Conservation (phyloP, 2,113 vertebrate species). For the Gorsachius goisagi region DNA sequence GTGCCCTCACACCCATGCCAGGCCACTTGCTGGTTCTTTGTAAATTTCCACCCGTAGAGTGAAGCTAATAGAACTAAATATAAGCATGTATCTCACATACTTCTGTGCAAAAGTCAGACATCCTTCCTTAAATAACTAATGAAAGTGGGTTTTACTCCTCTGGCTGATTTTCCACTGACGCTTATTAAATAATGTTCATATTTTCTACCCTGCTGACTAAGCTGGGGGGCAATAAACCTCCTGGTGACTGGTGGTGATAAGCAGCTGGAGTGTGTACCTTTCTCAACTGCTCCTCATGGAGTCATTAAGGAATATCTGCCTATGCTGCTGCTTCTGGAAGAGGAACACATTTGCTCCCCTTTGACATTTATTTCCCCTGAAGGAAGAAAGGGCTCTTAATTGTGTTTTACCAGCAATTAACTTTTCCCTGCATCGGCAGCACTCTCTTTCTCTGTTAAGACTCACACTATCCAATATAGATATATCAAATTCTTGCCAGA, state of each 20-base stretch:
- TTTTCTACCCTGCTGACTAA: background rate
- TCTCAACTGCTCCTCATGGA: background rate
- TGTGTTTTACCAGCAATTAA: constrained; percentile 2
- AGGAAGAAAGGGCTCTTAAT: background rate
- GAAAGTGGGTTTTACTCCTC: background rate
- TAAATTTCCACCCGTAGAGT: background rate
- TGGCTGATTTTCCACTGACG: background rate
- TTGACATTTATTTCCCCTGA: background rate
- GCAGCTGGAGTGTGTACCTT: background rate
- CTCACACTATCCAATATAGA: background rate
- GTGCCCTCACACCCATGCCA: background rate
- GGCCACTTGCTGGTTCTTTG: background rate
- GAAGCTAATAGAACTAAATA: background rate
- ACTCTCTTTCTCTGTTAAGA: background rate
- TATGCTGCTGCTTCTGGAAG: background rate
- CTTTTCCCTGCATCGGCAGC: background rate
- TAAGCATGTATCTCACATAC: background rate
- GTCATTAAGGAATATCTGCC: constrained; percentile 2
- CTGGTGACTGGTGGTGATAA: background rate
- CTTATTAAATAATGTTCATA: background rate
- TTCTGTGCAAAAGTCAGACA: background rate
- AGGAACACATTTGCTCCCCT: background rate
- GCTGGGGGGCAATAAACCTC: background rate
- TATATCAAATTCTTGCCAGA: background rate
- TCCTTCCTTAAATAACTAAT: background rate